A percentile compares a stretch with the other conserved stretches of the same genome.
phyloP scores from a whole-genome alignment of 2,888 invertebrate genomes.

The Ferdinandea cuprea region DNA sequence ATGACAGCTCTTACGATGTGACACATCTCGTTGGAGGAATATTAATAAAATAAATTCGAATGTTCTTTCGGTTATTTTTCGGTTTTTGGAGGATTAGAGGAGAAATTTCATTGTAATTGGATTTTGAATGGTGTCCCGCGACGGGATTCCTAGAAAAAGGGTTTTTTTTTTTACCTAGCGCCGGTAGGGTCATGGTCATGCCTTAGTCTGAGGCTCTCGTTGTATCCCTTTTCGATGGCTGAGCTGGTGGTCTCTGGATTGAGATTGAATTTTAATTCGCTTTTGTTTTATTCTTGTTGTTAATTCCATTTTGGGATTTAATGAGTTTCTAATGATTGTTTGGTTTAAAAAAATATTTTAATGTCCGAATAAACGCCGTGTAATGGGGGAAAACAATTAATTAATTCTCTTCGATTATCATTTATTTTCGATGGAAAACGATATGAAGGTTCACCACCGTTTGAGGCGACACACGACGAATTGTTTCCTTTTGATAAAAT shows the following conservation, averaged over 20 bases:
- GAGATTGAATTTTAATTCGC: constrained; percentile 58
- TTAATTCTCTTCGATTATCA: constrained; percentile 20
- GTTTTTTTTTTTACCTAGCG: constrained; percentile 31
- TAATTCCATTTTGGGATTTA: constrained; percentile 17
- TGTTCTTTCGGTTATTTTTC: background rate
- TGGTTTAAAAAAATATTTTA: constrained; percentile 17
- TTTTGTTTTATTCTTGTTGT: constrained; percentile 18
- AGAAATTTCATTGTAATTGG: constrained; percentile 58
- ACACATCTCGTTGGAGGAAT: constrained; percentile 65
- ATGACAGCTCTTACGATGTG: constrained; percentile 74
- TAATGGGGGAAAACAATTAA: constrained; percentile 62
- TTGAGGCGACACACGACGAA: constrained; percentile 6
- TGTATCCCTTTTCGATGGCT: too few species aligned
- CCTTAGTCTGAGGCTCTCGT: background rate
- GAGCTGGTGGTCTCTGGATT: constrained; percentile 56
- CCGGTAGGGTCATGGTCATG: constrained; percentile 10
- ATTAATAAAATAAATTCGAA: constrained; percentile 30
- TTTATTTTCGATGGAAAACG: constrained; percentile 23
- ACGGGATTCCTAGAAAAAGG: constrained; percentile 66
- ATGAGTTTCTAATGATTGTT: constrained; percentile 57
- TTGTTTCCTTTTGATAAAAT: constrained; percentile 23
- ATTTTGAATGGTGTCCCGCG: constrained; percentile 65
- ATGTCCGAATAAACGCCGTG: constrained; percentile 31
- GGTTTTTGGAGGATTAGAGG: constrained; percentile 49
- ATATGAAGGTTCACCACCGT: constrained; percentile 11